Evolutionary conservation across 2,797 vertebrate species (phyloP).

Genomic region (Chrysocyon brachyurus): DNA sequence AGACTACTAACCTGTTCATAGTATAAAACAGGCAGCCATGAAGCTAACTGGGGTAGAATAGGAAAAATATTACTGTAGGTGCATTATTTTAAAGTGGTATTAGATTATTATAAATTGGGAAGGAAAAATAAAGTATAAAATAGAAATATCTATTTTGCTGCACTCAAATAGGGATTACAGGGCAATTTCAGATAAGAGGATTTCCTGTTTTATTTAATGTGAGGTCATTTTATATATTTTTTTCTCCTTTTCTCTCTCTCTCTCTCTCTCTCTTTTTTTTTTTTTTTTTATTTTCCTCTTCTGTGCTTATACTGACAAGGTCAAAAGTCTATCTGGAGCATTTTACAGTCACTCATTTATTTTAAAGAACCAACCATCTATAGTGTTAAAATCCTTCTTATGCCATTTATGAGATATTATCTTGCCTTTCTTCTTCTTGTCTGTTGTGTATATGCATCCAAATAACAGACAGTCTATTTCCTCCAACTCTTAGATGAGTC

Average conservation of each 20-base stretch:
- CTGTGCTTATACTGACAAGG: slow-evolving; percentile 50
- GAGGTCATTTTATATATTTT: slow-evolving; percentile 49
- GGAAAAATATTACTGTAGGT: slow-evolving; percentile 66
- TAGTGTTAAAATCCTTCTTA: slow-evolving; percentile 10
- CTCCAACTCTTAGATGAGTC: not conserved
- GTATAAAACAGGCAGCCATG: not conserved
- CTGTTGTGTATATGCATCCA: not conserved
- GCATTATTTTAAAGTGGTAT: slow-evolving; percentile 68
- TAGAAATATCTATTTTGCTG: slow-evolving; percentile 67
- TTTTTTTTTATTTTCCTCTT: not conserved
- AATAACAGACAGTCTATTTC: not conserved
- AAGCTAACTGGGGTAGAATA: slow-evolving; percentile 26
- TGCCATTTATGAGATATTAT: slow-evolving; percentile 41
- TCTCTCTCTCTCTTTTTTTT: too few relatives aligned
- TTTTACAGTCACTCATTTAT: slow-evolving; percentile 31
- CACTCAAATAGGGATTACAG: slow-evolving; percentile 63
- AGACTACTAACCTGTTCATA: slow-evolving; percentile 51
- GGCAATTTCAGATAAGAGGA: slow-evolving; percentile 76
- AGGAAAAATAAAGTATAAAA: slow-evolving; percentile 69
- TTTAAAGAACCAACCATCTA: slow-evolving; percentile 5
- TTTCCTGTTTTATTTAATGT: slow-evolving; percentile 71
- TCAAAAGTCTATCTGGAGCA: slow-evolving; percentile 25
- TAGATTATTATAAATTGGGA: slow-evolving; percentile 65
- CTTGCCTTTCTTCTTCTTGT: not conserved
- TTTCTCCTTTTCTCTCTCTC: not conserved